Evolutionary conservation across 2,888 invertebrate genomes (phyloP).

Genomic region (Spodoptera picta): DNA sequence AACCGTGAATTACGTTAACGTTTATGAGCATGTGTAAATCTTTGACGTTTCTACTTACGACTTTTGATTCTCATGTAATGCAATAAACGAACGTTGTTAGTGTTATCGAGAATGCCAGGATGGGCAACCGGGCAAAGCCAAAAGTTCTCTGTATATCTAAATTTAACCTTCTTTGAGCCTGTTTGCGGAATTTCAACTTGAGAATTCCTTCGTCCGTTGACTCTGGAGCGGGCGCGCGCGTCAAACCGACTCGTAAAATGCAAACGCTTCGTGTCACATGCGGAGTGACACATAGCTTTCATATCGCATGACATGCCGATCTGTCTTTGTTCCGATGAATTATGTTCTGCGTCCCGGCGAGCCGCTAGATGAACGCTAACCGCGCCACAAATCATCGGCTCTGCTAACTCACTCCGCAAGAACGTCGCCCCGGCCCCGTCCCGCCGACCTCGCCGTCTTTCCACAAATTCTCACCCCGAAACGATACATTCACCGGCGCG

Average conservation of each 20-base stretch:
- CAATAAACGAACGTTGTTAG: slow-evolving; percentile 9
- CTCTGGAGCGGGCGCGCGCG: slow-evolving; percentile 55
- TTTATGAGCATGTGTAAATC: slow-evolving; percentile 6
- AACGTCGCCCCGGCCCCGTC: slow-evolving; percentile 59
- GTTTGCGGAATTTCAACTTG: slow-evolving; percentile 58
- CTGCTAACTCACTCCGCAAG: slow-evolving; percentile 76
- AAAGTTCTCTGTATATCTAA: slow-evolving; percentile 61
- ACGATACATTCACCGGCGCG: slow-evolving; percentile 66
- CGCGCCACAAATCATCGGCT: slow-evolving; percentile 82
- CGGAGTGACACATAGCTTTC: slow-evolving; percentile 67
- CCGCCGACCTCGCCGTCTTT: slow-evolving; percentile 61
- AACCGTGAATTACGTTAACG: slow-evolving; percentile 56
- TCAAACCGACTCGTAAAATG: slow-evolving; percentile 54
- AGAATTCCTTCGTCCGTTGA: slow-evolving; percentile 58
- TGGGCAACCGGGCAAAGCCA: slow-evolving; percentile 36
- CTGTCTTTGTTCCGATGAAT: slow-evolving; percentile 77
- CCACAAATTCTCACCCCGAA: slow-evolving; percentile 74
- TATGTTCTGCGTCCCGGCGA: slow-evolving; percentile 69
- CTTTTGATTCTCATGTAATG: slow-evolving; percentile 8
- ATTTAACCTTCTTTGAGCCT: slow-evolving; percentile 61
- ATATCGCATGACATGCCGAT: slow-evolving; percentile 55
- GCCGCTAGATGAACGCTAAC: slow-evolving; percentile 79
- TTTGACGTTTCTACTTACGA: neutral
- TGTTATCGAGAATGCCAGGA: slow-evolving; percentile 35
- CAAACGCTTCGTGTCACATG: slow-evolving; percentile 57